These are phyloP conservation scores for Oncorhynchus mykiss DNA, from an alignment of 2,113 vertebrate species.

Conservation along the genomic window DNA sequence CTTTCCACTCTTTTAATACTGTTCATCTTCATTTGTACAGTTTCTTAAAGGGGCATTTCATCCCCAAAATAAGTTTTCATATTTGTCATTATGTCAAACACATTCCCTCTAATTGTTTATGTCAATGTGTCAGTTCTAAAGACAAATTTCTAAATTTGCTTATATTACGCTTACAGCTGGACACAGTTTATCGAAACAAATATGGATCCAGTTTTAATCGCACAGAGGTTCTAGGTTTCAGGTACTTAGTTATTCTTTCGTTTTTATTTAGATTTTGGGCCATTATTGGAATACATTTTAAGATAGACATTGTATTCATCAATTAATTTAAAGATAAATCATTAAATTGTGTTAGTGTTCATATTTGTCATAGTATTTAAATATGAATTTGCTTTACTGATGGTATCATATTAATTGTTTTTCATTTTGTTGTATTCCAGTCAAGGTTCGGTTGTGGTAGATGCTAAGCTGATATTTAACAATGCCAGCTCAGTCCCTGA, in stretches of 20 bases:
- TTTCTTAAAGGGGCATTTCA: too few species aligned
- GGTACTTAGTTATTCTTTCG: not conserved
- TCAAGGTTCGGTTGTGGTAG: constrained; percentile 1
- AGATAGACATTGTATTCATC: too few species aligned
- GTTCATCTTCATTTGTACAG: too few species aligned
- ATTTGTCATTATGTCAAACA: not conserved
- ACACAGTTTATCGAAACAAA: not conserved
- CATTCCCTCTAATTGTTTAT: too few species aligned
- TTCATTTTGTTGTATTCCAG: not conserved
- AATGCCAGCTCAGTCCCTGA: not conserved
- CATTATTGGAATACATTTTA: too few species aligned
- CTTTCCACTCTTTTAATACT: not conserved
- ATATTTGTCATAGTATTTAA: not conserved
- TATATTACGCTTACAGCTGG: not conserved
- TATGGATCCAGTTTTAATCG: not conserved
- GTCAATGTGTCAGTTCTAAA: not conserved
- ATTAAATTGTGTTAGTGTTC: too few species aligned
- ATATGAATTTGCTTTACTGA: not conserved
- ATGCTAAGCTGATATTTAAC: not conserved
- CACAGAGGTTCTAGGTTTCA: not conserved
- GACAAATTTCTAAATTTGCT: not conserved
- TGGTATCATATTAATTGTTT: not conserved
- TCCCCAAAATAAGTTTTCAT: not conserved
- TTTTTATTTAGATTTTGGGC: not conserved
- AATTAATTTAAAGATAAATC: too few species aligned